A percentile compares a stretch with the other conserved stretches of the same genome.
Conservation (phyloP, 2,888 invertebrate genomes). For the Phengaris alcon region DNA sequence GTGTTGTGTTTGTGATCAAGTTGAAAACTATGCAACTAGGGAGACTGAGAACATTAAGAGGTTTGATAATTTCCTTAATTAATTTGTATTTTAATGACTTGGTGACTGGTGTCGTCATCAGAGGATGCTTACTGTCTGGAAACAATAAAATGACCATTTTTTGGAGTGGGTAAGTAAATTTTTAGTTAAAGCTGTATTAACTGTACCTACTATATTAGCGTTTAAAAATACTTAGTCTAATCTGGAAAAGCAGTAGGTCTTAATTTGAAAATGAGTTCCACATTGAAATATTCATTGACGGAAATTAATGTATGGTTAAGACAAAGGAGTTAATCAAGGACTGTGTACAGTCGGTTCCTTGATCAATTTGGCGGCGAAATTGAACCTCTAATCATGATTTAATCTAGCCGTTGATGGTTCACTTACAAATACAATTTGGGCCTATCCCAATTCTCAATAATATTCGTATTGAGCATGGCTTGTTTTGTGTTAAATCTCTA, state of each 20-base stretch:
- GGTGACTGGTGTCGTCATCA: too few species aligned
- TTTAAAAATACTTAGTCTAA: not conserved
- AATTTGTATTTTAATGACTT: too few species aligned
- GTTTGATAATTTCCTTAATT: too few species aligned
- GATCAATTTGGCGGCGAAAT: constrained; percentile 31
- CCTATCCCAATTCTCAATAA: not conserved
- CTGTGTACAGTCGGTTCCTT: constrained; percentile 31
- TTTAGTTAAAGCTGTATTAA: too few species aligned
- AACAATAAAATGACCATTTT: too few species aligned
- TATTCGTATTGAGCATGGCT: not conserved
- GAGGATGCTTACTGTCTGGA: too few species aligned
- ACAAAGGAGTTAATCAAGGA: constrained; percentile 40
- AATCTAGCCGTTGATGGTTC: constrained; percentile 28
- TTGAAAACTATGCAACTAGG: too few species aligned
- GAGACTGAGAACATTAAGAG: too few species aligned
- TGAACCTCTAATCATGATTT: constrained; percentile 31
- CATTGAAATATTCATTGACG: constrained; percentile 26
- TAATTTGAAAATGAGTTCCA: constrained; percentile 14
- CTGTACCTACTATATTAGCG: too few species aligned
- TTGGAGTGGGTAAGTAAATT: too few species aligned
- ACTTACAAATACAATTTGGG: constrained; percentile 25
- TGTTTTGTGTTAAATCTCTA: constrained; percentile 1
- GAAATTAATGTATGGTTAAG: constrained; percentile 31
- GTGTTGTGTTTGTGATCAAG: too few species aligned
- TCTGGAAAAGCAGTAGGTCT: not conserved